A percentile compares a stretch with the other conserved stretches of the same genome.
These are phyloP conservation scores for Candoia aspera DNA, from an alignment of 2,113 vertebrate genomes.

Conservation along the genomic window DNA sequence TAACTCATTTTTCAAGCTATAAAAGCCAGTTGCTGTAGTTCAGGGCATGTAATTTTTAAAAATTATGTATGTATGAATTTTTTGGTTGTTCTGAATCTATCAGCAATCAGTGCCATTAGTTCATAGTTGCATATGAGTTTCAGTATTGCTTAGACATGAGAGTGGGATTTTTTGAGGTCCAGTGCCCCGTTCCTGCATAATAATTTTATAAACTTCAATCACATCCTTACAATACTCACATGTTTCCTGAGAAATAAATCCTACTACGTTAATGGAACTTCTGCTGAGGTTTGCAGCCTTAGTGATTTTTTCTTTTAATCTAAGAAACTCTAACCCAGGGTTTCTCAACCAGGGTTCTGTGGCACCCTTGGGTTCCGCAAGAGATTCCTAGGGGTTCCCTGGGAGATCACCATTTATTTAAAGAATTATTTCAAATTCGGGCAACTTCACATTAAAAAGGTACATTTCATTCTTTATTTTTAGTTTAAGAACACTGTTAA, in stretches of 20 bases:
- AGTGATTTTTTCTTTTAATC: not conserved
- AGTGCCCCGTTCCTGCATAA: not conserved
- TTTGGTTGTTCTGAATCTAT: too few relatives aligned
- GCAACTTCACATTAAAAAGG: too few relatives aligned
- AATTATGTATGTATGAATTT: not conserved
- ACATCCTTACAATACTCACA: too few relatives aligned
- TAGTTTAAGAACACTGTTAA: too few relatives aligned
- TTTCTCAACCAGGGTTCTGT: too few relatives aligned
- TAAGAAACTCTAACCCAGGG: too few relatives aligned
- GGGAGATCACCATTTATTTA: too few relatives aligned
- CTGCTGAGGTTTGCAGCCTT: not conserved
- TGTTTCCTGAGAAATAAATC: not conserved
- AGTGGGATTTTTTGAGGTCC: not conserved
- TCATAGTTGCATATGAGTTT: not conserved
- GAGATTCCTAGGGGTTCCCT: too few relatives aligned
- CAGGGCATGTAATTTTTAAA: not conserved
- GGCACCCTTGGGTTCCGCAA: too few relatives aligned
- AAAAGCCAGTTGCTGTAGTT: not conserved
- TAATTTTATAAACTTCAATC: not conserved
- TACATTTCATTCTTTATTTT: too few relatives aligned
- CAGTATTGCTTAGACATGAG: not conserved
- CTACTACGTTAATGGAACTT: not conserved
- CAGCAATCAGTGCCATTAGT: not conserved
- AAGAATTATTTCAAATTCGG: too few relatives aligned
- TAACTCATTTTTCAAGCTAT: not conserved